Conservation (phyloP, 2,113 vertebrate species). For the Prietella phreatophila region DNA sequence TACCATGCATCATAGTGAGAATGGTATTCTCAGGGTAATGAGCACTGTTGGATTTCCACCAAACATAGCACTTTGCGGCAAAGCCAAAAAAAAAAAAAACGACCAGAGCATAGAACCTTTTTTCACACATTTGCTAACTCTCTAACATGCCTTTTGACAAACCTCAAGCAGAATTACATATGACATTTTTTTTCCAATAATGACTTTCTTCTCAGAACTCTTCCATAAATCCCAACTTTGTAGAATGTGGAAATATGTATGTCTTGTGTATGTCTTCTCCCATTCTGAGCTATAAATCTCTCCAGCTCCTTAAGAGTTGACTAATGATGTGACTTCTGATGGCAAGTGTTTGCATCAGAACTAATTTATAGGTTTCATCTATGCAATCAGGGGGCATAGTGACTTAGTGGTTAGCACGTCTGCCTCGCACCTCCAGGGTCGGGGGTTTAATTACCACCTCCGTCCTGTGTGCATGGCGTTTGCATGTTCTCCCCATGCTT, state of each 20-base stretch:
- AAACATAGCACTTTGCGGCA: background rate
- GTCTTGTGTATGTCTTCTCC: background rate
- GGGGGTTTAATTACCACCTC: too few relatives aligned
- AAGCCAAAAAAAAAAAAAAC: background rate
- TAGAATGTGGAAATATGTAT: background rate
- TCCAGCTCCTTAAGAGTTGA: background rate
- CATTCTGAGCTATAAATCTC: background rate
- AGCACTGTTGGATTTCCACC: background rate
- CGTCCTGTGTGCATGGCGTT: too few relatives aligned
- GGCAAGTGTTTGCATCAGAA: background rate
- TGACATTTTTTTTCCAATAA: background rate
- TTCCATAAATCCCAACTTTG: background rate
- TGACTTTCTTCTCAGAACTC: background rate
- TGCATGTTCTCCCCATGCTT: too few relatives aligned
- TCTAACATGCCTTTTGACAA: background rate
- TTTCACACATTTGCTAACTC: background rate
- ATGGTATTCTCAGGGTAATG: background rate
- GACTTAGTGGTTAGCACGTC: too few relatives aligned
- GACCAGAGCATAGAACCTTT: background rate
- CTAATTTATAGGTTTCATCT: background rate
- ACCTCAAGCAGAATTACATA: background rate
- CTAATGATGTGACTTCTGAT: background rate
- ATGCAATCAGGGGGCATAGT: background rate
- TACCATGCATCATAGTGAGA: background rate
- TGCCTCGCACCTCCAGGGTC: too few relatives aligned